Percentiles rank a stretch among this genome's conserved stretches.
Conservation (phyloP, 2,888 invertebrate species). For the Zaprionus bogoriensis region DNA sequence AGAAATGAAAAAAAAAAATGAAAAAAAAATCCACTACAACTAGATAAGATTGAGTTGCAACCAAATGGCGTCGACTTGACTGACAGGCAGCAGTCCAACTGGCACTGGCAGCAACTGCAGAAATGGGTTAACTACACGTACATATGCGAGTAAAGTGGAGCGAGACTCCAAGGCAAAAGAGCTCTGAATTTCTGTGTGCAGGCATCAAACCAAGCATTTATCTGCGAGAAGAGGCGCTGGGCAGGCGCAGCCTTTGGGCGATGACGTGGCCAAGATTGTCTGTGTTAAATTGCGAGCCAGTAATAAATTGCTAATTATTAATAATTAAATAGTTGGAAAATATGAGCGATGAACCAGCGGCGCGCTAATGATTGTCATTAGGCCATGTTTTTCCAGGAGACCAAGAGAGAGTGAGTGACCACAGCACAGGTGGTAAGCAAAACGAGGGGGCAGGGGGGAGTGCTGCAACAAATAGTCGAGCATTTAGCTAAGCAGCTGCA, state of each 20-base stretch:
- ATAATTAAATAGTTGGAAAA: conserved; percentile 67
- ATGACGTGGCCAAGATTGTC: conserved; percentile 10
- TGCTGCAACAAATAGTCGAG: conserved; percentile 30
- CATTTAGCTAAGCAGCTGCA: conserved; percentile 63
- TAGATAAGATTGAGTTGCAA: conserved; percentile 34
- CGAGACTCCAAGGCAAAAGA: conserved; percentile 9
- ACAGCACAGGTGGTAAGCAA: too few relatives aligned
- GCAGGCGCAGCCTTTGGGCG: background rate
- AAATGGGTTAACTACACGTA: conserved; percentile 63
- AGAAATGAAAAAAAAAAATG: conserved; percentile 7
- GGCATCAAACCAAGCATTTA: conserved; percentile 28
- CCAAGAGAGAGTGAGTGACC: background rate
- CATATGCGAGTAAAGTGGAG: conserved; percentile 36
- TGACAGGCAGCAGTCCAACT: conserved; percentile 7
- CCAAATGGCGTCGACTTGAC: conserved; percentile 27
- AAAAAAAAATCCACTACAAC: conserved; percentile 16
- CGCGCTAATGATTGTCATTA: conserved; percentile 67
- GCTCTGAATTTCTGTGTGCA: background rate
- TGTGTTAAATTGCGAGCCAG: conserved; percentile 52
- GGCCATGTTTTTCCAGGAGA: conserved; percentile 2
- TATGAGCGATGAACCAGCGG: conserved; percentile 38
- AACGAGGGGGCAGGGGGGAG: background rate
- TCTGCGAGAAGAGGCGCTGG: too few relatives aligned
- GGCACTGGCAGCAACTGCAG: conserved; percentile 16
- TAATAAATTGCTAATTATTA: conserved; percentile 70